phyloP scores from a whole-genome alignment of 2,113 vertebrate species.

The Falco punctatus region DNA sequence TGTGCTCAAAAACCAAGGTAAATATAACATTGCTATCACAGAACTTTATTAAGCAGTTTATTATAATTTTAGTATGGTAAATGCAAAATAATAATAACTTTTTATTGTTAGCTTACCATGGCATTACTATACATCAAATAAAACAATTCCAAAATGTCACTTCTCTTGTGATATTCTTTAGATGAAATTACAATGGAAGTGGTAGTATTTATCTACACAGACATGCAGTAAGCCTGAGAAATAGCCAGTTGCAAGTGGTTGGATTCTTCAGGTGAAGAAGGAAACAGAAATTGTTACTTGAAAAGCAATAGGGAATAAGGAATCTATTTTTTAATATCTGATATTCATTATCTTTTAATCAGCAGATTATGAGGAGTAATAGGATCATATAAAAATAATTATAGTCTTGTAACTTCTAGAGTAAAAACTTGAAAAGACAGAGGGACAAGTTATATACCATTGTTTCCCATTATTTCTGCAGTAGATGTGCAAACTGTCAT shows the following conservation, averaged over 20 bases:
- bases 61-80: not conserved
- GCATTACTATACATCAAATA: not conserved
- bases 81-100: not conserved
- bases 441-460: not conserved
- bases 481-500: not conserved
- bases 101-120: not conserved
- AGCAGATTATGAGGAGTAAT: not conserved
- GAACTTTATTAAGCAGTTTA: not conserved
- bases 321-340: not conserved
- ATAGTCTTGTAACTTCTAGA: not conserved
- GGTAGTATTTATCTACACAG: not conserved
- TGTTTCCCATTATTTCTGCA: not conserved
- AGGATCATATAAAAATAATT: not conserved
- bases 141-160: not conserved
- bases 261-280: not conserved
- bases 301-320: not conserved
- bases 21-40: not conserved
- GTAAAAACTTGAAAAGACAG: not conserved
- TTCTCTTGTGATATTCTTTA: not conserved
- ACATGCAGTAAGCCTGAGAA: not conserved
- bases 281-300: not conserved
- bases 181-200: not conserved
- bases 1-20: rapidly evolving
- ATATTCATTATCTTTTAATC: not conserved
- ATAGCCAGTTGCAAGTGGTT: not conserved